phyloP scores from a whole-genome alignment of 2,797 vertebrate species.

The Dallia pectoralis region DNA sequence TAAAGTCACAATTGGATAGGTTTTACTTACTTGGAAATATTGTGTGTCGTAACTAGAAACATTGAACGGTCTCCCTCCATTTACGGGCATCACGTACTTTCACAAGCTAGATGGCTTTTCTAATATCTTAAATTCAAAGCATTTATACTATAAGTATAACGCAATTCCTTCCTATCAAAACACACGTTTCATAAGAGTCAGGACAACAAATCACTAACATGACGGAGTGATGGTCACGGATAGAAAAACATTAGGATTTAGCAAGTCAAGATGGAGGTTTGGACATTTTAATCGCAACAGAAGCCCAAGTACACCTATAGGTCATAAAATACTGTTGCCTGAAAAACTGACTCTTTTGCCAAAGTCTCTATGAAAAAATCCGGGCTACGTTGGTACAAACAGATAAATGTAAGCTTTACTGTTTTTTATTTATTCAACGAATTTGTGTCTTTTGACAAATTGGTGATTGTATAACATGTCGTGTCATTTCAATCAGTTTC shows the following conservation, averaged over 20 bases:
- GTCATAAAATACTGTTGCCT: background rate
- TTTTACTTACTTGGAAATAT: constrained; percentile 1
- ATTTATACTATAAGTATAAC: background rate
- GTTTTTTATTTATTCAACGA: too few relatives aligned
- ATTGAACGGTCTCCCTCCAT: background rate
- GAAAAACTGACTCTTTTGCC: too few relatives aligned
- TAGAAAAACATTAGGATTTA: constrained; percentile 28
- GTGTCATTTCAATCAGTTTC: too few relatives aligned
- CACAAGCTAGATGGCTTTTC: background rate
- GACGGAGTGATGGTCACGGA: background rate
- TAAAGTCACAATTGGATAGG: background rate
- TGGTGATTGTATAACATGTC: too few relatives aligned
- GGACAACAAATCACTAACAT: background rate
- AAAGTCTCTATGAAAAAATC: too few relatives aligned
- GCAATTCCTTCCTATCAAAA: background rate
- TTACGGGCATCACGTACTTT: background rate
- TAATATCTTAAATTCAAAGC: background rate
- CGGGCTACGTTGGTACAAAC: too few relatives aligned
- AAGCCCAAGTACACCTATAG: background rate
- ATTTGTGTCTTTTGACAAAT: too few relatives aligned
- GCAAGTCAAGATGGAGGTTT: constrained; percentile 35
- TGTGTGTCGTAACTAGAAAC: background rate
- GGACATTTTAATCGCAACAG: background rate
- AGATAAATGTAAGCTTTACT: too few relatives aligned
- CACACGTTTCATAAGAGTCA: background rate